Percentiles rank a stretch among this genome's conserved stretches.
Evolutionary conservation across 2,113 vertebrate genomes (phyloP).

Genomic region (Spheniscus mendiculus): DNA sequence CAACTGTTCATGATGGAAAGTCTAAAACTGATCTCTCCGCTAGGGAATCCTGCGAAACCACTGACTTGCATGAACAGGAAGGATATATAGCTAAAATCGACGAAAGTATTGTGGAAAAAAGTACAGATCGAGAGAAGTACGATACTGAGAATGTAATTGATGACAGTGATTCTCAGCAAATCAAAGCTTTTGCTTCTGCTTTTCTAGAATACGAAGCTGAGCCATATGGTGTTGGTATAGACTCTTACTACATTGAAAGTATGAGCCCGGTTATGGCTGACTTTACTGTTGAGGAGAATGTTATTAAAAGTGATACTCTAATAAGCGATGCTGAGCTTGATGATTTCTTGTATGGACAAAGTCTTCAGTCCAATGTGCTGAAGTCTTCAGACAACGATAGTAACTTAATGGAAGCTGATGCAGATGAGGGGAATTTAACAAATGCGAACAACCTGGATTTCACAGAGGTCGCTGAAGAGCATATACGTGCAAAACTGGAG

Average conservation of each 20-base stretch:
- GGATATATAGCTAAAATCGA: background rate
- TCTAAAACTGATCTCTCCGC: background rate
- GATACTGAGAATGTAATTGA: background rate
- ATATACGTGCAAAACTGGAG: conserved; percentile 8
- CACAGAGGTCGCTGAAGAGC: background rate
- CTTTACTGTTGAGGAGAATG: conserved; percentile 75
- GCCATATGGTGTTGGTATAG: background rate
- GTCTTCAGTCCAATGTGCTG: conserved; percentile 30
- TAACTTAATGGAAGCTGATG: background rate
- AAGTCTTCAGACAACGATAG: conserved; percentile 3
- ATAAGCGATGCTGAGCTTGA: conserved; percentile 92
- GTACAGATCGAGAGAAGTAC: background rate
- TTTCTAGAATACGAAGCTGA: conserved; percentile 22
- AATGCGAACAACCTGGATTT: background rate
- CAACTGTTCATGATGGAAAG: background rate
- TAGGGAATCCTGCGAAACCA: background rate
- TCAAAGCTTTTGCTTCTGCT: background rate
- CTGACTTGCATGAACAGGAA: conserved; percentile 24
- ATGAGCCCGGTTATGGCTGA: conserved; percentile 42
- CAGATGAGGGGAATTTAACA: background rate
- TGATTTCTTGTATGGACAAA: conserved; percentile 86
- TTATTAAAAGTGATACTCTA: conserved; percentile 72
- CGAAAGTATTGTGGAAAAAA: background rate
- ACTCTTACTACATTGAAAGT: background rate
- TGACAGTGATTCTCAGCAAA: conserved; percentile 14